Percentiles rank a stretch among this genome's conserved stretches.
These are phyloP conservation scores for Caenorhabditis drosophilae DNA, from an alignment of 2,888 invertebrate species.

Conservation along the genomic window DNA sequence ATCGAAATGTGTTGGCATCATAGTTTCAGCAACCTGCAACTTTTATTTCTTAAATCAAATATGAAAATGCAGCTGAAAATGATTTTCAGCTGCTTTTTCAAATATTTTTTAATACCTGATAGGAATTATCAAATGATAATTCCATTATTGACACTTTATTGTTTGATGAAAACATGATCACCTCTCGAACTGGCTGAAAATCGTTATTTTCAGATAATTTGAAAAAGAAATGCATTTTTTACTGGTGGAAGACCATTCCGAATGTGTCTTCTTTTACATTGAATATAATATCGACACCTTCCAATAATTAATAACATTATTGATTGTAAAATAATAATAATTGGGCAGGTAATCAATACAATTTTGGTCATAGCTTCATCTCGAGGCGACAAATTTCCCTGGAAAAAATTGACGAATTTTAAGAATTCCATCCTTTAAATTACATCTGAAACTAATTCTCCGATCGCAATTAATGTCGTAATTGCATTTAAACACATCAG, in stretches of 20 bases:
- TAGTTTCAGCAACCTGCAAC: slow-evolving; percentile 4
- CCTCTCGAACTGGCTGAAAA: slow-evolving; percentile 39
- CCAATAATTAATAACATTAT: slow-evolving; percentile 17
- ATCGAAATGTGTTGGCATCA: too few species aligned
- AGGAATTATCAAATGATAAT: slow-evolving; percentile 18
- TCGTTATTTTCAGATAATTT: neutral
- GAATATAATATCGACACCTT: slow-evolving; percentile 22
- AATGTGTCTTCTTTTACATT: slow-evolving; percentile 33
- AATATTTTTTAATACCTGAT: too few species aligned
- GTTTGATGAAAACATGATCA: slow-evolving; percentile 18
- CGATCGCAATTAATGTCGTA: slow-evolving; percentile 32
- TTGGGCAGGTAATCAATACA: slow-evolving; percentile 20
- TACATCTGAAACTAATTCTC: slow-evolving; percentile 39
- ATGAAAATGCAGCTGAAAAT: slow-evolving; percentile 6
- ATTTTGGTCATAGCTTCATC: slow-evolving; percentile 28
- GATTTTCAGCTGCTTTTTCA: too few species aligned
- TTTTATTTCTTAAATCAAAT: slow-evolving; percentile 12
- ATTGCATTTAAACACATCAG: slow-evolving; percentile 35
- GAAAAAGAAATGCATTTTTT: neutral
- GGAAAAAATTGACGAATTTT: neutral
- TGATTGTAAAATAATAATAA: slow-evolving; percentile 21
- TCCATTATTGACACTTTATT: slow-evolving; percentile 36
- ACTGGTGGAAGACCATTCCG: slow-evolving; percentile 39
- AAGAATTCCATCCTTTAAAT: neutral
- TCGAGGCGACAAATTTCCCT: slow-evolving; percentile 20